Evolutionary conservation across 2,888 invertebrate genomes (phyloP).

Genomic region (Pseudococcus longispinus): DNA sequence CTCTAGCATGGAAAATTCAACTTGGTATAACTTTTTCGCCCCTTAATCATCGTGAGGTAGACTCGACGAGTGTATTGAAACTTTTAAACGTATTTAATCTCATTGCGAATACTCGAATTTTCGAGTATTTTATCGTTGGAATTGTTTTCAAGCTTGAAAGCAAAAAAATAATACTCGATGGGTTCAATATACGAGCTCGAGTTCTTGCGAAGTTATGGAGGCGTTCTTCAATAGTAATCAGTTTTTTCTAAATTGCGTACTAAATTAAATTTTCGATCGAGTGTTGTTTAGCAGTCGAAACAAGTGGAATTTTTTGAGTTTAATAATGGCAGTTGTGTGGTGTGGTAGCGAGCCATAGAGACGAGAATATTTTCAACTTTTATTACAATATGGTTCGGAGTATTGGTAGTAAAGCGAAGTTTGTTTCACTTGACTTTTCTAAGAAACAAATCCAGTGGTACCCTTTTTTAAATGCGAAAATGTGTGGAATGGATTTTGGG

Average conservation of each 20-base stretch:
- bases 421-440: too few species aligned
- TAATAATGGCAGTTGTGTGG: background rate
- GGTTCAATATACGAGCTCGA: background rate
- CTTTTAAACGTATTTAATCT: constrained; percentile 6
- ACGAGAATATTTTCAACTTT: background rate
- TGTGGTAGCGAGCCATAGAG: background rate
- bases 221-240: background rate
- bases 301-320: background rate
- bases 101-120: background rate
- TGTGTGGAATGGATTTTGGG: too few species aligned
- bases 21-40: background rate
- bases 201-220: background rate
- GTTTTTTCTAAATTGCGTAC: background rate
- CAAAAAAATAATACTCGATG: background rate
- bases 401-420: too few species aligned
- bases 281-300: background rate
- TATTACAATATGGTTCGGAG: background rate
- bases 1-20: background rate
- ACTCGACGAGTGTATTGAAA: background rate
- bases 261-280: background rate
- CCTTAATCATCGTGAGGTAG: background rate
- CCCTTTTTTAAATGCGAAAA: too few species aligned
- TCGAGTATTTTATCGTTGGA: background rate
- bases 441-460: too few species aligned
- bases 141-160: background rate